Evolutionary conservation across 2,113 vertebrate genomes (phyloP).

Genomic region (Prunella fulvescens): DNA sequence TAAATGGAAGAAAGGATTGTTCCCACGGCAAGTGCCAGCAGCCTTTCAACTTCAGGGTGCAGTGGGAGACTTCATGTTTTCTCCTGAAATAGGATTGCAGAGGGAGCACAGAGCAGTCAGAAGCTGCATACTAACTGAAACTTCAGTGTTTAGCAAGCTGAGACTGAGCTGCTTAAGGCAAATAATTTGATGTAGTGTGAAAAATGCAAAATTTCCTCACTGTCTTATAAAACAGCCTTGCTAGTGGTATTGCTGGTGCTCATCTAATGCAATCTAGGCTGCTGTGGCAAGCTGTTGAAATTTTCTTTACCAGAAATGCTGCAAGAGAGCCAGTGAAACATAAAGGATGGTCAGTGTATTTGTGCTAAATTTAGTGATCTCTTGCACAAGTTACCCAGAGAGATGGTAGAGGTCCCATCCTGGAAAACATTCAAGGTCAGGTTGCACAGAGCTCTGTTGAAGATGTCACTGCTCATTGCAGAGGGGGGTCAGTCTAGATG

Average conservation of each 20-base stretch:
- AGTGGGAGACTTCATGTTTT: neutral
- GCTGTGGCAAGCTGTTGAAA: neutral
- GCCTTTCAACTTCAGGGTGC: slow-evolving; percentile 29
- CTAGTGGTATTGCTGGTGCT: neutral
- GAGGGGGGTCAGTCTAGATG: neutral
- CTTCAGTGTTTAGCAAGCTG: neutral
- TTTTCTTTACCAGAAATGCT: neutral
- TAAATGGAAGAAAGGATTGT: neutral
- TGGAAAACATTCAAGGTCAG: neutral
- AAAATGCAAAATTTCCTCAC: neutral
- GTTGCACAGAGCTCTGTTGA: neutral
- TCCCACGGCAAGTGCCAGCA: slow-evolving; percentile 34
- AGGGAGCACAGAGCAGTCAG: neutral
- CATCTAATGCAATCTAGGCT: neutral
- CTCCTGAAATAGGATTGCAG: neutral
- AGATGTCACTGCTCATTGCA: neutral
- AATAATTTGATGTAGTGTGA: neutral
- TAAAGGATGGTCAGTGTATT: neutral
- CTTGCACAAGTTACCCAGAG: neutral
- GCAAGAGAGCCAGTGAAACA: neutral
- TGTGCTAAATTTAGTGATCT: neutral
- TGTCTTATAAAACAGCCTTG: neutral
- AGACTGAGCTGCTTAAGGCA: neutral
- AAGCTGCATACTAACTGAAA: neutral
- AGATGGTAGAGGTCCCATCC: neutral